Percentiles rank a stretch among this genome's conserved stretches.
Conservation (phyloP, 2,797 vertebrate species). For the Tangara arthus region DNA sequence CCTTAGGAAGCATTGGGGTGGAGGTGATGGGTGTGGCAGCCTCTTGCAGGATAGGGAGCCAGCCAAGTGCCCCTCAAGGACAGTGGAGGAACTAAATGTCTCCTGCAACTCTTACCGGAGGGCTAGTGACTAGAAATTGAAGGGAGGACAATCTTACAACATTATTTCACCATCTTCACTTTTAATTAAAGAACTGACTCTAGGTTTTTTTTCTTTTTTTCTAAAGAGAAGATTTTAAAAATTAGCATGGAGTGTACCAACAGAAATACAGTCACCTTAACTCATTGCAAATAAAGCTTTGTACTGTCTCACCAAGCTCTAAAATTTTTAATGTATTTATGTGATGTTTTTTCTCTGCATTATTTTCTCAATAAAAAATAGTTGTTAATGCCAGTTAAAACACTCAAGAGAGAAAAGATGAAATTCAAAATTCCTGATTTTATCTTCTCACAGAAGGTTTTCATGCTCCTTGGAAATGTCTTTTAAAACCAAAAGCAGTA, state of each 20-base stretch:
- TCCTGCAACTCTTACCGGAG: neutral
- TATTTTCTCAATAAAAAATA: neutral
- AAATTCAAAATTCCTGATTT: neutral
- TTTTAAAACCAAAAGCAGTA: neutral
- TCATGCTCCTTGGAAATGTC: neutral
- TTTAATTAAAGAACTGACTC: neutral
- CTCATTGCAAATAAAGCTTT: neutral
- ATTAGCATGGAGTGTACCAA: neutral
- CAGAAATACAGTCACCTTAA: neutral
- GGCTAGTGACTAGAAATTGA: neutral
- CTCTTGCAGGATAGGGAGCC: neutral
- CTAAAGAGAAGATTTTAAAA: neutral
- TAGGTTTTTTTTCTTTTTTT: neutral
- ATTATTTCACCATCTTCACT: neutral
- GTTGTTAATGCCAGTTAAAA: neutral
- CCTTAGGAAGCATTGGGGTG: rapidly evolving
- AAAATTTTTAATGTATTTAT: neutral
- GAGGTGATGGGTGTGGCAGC: neutral
- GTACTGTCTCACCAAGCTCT: neutral
- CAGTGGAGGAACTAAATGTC: neutral
- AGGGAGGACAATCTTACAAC: neutral
- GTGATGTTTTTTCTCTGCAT: neutral
- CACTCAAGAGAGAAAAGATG: neutral
- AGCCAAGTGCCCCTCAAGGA: neutral
- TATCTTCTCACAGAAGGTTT: neutral